A percentile compares a stretch with the other conserved stretches of the same genome.
Conservation (phyloP, 2,113 vertebrate genomes). For the Tetrao urogallus region DNA sequence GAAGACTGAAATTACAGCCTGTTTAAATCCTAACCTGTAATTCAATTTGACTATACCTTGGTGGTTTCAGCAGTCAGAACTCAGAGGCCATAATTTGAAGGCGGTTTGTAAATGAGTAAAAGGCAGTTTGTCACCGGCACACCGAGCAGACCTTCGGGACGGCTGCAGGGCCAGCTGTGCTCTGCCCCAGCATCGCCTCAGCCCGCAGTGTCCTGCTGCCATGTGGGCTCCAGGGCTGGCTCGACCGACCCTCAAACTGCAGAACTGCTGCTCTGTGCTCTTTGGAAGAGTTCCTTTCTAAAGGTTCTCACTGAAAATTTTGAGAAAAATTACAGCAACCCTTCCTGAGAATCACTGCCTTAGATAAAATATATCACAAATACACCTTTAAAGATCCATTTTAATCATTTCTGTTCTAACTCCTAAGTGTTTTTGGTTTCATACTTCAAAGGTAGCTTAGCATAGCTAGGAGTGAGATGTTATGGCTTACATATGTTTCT, state of each 20-base stretch:
- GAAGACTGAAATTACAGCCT: not conserved
- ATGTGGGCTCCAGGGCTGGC: fast-evolving
- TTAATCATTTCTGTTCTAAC: not conserved
- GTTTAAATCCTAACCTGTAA: not conserved
- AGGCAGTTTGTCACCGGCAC: not conserved
- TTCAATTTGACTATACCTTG: not conserved
- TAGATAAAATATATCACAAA: not conserved
- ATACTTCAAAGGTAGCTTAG: constrained; percentile 12
- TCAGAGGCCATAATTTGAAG: not conserved
- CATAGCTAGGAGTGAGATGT: not conserved
- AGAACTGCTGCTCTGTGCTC: not conserved
- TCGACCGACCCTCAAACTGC: not conserved
- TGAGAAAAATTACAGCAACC: not conserved
- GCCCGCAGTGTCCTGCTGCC: not conserved
- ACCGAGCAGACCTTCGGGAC: not conserved
- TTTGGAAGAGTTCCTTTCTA: not conserved
- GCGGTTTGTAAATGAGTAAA: not conserved
- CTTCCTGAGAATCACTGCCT: not conserved
- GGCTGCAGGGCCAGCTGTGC: not conserved
- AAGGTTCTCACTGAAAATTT: not conserved
- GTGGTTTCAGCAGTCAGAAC: not conserved
- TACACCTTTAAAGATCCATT: not conserved
- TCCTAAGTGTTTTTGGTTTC: constrained; percentile 25
- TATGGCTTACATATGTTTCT: constrained; percentile 19
- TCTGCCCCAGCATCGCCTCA: not conserved